Evolutionary conservation across 1,140 invertebrate species (phyloP).

Genomic region (Cylas formicarius): DNA sequence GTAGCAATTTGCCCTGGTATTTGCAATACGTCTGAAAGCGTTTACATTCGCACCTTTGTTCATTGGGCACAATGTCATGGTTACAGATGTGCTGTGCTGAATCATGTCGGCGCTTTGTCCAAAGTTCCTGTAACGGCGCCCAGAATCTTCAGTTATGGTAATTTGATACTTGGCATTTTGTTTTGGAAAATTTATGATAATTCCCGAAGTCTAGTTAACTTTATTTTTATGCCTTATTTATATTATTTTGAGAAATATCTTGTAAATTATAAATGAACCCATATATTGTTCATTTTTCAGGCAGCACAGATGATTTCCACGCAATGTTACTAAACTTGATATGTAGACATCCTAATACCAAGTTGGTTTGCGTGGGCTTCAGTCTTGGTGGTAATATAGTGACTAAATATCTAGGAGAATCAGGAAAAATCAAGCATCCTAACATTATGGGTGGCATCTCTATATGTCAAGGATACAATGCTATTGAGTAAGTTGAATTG

Average conservation of each 20-base stretch:
- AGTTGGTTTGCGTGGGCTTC: constrained; percentile 78
- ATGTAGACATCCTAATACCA: constrained; percentile 64
- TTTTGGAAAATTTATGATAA: no score
- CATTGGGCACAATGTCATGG: constrained; percentile 83
- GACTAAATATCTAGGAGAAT: constrained; percentile 82
- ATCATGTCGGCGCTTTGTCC: constrained; percentile 84
- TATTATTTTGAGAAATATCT: no score
- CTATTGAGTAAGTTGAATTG: constrained; percentile 62
- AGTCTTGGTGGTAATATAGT: constrained; percentile 86
- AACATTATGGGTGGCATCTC: constrained; percentile 81
- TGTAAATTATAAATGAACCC: no score
- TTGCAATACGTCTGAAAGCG: constrained; percentile 86
- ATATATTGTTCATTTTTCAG: constrained; percentile 46
- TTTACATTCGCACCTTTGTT: constrained; percentile 88
- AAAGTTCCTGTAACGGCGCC: constrained; percentile 78
- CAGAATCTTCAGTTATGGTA: constrained; percentile 87
- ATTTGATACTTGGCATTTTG: no score
- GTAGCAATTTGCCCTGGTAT: constrained; percentile 88
- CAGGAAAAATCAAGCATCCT: constrained; percentile 49
- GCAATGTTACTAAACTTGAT: constrained; percentile 69
- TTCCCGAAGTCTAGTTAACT: no score
- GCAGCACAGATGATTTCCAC: constrained; percentile 77
- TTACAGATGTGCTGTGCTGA: constrained; percentile 86
- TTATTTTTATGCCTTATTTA: no score
- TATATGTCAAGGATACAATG: constrained; percentile 88